Evolutionary conservation across 2,888 invertebrate species (phyloP).

Genomic region (Monoplex corrugatus): DNA sequence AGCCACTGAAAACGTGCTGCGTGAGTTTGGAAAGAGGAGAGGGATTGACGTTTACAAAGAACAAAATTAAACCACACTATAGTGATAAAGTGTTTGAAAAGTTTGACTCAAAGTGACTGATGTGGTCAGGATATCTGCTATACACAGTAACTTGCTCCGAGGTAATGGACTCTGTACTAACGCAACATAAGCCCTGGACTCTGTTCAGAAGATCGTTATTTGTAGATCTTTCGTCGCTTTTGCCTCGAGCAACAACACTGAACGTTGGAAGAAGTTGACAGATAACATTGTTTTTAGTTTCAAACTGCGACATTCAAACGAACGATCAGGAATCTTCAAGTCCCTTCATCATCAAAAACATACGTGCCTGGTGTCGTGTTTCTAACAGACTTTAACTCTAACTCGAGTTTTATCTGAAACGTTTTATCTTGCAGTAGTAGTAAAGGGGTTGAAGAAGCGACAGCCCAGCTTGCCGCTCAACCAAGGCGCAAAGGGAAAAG

Average conservation of each 20-base stretch:
- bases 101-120: too few relatives aligned
- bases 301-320: not conserved
- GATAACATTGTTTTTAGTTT: conserved; percentile 1
- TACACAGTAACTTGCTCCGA: too few relatives aligned
- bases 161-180: too few relatives aligned
- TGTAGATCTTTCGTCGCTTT: too few relatives aligned
- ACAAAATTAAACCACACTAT: too few relatives aligned
- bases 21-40: too few relatives aligned
- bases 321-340: not conserved
- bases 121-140: too few relatives aligned
- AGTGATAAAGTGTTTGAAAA: too few relatives aligned
- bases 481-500: not conserved
- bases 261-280: not conserved
- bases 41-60: too few relatives aligned
- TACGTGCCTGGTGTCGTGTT: not conserved
- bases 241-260: not conserved
- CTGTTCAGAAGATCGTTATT: too few relatives aligned
- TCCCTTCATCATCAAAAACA: not conserved
- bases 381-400: not conserved
- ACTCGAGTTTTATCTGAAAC: not conserved
- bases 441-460: conserved; percentile 22
- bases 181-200: too few relatives aligned
- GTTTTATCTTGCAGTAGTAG: conserved; percentile 10
- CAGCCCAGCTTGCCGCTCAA: not conserved
- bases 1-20: too few relatives aligned